Evolutionary conservation across 1,140 invertebrate species (phyloP).

Genomic region (Cherax destructor): DNA sequence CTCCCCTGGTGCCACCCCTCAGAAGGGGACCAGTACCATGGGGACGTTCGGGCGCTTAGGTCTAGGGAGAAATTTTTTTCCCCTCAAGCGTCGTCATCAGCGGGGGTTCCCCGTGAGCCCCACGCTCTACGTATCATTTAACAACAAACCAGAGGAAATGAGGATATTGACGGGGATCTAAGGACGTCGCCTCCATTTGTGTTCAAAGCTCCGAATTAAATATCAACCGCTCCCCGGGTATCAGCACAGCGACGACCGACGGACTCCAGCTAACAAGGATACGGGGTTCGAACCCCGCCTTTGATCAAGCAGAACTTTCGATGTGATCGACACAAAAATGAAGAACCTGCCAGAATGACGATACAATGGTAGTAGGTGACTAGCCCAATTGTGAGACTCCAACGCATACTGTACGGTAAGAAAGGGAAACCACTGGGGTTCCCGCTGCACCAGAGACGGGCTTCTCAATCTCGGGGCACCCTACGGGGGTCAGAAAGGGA

Average conservation of each 20-base stretch:
- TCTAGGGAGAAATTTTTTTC: neutral
- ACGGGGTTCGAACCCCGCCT: slow-evolving; percentile 26
- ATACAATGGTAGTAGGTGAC: too few relatives aligned
- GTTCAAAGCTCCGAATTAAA: slow-evolving; percentile 26
- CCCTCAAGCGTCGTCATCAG: neutral
- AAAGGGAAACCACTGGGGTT: slow-evolving; percentile 39
- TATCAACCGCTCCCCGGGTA: slow-evolving; percentile 40
- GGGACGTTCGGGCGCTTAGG: neutral
- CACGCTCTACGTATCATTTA: neutral
- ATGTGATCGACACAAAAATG: slow-evolving; percentile 44
- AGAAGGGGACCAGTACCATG: neutral
- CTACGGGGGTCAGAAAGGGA: neutral
- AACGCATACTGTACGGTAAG: neutral
- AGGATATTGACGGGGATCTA: neutral
- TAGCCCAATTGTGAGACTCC: neutral
- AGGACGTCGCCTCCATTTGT: neutral
- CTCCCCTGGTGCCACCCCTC: neutral
- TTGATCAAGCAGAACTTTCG: slow-evolving; percentile 48
- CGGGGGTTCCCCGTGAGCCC: neutral
- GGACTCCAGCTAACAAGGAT: neutral
- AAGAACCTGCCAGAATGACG: slow-evolving; percentile 22
- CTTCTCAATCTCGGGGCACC: slow-evolving; percentile 35
- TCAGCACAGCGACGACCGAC: neutral
- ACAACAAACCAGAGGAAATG: neutral
- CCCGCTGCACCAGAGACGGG: slow-evolving; percentile 33